Evolutionary conservation across 2,888 invertebrate genomes (phyloP), one percentile per base, ranked within the genome.

Genomic region (Psylliodes chrysocephalus): DNA sequence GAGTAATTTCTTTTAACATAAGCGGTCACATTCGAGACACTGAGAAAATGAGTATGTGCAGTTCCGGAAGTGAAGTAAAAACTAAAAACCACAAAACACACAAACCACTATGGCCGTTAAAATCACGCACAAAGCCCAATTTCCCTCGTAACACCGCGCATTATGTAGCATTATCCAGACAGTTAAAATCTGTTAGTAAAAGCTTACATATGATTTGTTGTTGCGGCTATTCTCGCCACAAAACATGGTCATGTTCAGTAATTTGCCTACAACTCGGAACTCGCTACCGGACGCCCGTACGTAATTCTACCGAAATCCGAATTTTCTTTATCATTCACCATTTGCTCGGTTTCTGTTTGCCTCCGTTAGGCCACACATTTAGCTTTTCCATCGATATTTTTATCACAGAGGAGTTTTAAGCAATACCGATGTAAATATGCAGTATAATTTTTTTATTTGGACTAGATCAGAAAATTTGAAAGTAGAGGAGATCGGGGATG

Each of bases 101-200:
- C 78, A 77, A 78, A 79, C 79, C 79, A 72, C 78, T 72, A 72
- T 73, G 75, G 77, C 76, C 76, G 79, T 81, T 81, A 80, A 81
- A 81, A 81, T 81, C 78, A 77, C 77, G 76, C 76, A 74, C 75
- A 76, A 75, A 73, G 73, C 77, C 78, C 80, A 81, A 82, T 81
- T 82, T 82, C 80, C 81, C 80, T 78, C 78, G 76, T 78, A 80
- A 79, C 78, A 77, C 78, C 78, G 74, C 76, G 79, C 80, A 79
- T 81, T 81, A 81, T 80, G 81, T 81, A 80, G 81, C 80, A 81
- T 81, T 81, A 82, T 77, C 76, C 73, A 76, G 80, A 80, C 81
- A 81, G 81, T 82, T 81, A 81, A 81, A 82, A 81, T 82, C 82
- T 81, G 82, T 81, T 81, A 81, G 81, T 80, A 80, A 81, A 81